These are phyloP conservation scores for Erythrolamprus reginae DNA, from an alignment of 2,113 vertebrate species.

Conservation along the genomic window DNA sequence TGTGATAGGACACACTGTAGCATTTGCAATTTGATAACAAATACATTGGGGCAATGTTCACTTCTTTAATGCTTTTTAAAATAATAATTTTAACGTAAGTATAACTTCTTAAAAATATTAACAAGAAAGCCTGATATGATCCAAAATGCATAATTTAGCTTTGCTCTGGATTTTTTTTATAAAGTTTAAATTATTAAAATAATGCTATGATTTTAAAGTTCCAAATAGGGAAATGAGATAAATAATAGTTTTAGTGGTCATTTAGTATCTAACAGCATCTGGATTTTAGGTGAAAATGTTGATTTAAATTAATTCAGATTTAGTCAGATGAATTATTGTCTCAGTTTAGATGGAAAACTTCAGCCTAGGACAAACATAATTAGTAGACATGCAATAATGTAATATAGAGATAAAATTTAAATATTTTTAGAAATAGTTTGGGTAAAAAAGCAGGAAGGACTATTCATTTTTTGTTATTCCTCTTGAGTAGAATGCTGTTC, in stretches of 20 bases:
- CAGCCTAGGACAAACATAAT: not conserved
- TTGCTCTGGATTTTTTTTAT: not conserved
- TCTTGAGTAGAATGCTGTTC: not conserved
- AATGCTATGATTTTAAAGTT: not conserved
- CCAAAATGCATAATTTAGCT: not conserved
- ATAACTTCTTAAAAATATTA: not conserved
- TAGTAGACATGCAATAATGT: not conserved
- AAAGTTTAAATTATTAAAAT: not conserved
- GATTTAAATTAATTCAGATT: too few species aligned
- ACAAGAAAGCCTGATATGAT: not conserved
- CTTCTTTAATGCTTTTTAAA: too few species aligned
- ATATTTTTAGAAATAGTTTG: not conserved
- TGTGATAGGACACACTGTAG: not conserved
- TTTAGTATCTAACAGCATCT: not conserved
- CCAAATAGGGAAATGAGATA: not conserved
- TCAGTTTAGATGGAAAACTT: not conserved
- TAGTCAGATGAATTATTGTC: not conserved
- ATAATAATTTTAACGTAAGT: not conserved
- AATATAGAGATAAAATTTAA: not conserved
- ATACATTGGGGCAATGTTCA: not conserved
- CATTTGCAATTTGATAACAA: not conserved
- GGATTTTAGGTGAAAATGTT: not conserved
- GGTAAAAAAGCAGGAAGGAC: not conserved
- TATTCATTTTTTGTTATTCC: not conserved
- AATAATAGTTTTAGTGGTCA: not conserved